Evolutionary conservation across 2,113 vertebrate species (phyloP), one percentile per base, ranked within the genome.

Genomic region (Geothlypis trichas): DNA sequence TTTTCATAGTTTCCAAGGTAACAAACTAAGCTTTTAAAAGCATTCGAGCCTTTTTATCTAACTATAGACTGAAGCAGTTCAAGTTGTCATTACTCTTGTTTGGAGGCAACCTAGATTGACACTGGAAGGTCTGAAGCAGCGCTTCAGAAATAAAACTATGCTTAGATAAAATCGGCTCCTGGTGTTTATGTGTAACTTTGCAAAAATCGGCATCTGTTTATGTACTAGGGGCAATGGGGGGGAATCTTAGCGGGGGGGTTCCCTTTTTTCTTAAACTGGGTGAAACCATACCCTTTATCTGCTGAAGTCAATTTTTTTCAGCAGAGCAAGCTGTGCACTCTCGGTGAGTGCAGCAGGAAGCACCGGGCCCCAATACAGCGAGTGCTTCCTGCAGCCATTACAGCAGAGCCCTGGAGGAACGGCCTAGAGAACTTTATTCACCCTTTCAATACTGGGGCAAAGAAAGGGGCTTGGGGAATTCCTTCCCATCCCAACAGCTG

Each of bases 1-100:
- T 90, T 90, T 94, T 78, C 77, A 78, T 39, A n/a, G 95, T 95
- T 94, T 93, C 92, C 96, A 93, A 84, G 85, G 88, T 81, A 96
- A 94, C 95, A 95, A 95, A 90, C 68, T 58, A 54, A 90, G 80
- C 84, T 90, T 90, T 93, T 78, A 92, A 95, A 95, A 87, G 77
- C 86, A 78, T 57, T 61, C 0, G 0, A 90, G 84, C 33, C 26
- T 86, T 92, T 95, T 92, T 67, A 87, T 71, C 61, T 68, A 91
- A 92, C 84, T 89, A 84, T 30, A 93, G 84, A 79, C 73, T 81
- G 20, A 68, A 68, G 62, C 80, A 91, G 80, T 95, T 92, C 30
- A 92, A 89, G 65, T 86, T 89, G 52, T 84, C 61, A 66, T 90
- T 96, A 74, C 27, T 88, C 26, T 49, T 65, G 52, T 88, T 80